Conservation (phyloP, 1,140 invertebrate genomes). For the Drosophila murphyi region DNA sequence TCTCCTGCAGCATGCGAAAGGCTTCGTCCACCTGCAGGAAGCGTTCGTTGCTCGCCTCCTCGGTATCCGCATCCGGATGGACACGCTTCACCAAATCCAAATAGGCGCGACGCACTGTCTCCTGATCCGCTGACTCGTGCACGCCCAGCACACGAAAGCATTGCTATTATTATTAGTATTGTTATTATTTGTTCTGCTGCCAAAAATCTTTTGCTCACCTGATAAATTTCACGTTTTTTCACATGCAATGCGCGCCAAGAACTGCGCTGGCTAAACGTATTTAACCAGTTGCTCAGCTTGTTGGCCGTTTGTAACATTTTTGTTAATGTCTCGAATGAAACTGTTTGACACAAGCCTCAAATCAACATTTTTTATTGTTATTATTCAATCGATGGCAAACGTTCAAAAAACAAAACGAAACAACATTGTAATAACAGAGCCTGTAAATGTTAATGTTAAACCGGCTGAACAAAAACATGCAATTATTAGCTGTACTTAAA, state of each 20-base stretch:
- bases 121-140: constrained; percentile 88
- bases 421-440: neutral
- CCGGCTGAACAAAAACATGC: neutral
- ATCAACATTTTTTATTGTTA: constrained; percentile 23
- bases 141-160: constrained; percentile 89
- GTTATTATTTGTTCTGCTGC: neutral
- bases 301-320: constrained; percentile 20
- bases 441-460: neutral
- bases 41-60: constrained; percentile 88
- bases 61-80: constrained; percentile 91
- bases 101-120: constrained; percentile 90
- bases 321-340: neutral
- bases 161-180: constrained; percentile 84
- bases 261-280: neutral
- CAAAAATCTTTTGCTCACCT: constrained; percentile 32
- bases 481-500: neutral
- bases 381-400: constrained; percentile 33
- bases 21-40: constrained; percentile 89
- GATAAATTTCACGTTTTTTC: constrained; percentile 56
- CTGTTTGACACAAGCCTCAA: neutral
- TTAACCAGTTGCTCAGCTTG: neutral
- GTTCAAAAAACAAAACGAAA: constrained; percentile 18
- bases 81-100: constrained; percentile 91
- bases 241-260: constrained; percentile 48
- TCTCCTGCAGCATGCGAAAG: constrained; percentile 86